Evolutionary conservation across 2,888 invertebrate species (phyloP).

Genomic region (Alitta virens): DNA sequence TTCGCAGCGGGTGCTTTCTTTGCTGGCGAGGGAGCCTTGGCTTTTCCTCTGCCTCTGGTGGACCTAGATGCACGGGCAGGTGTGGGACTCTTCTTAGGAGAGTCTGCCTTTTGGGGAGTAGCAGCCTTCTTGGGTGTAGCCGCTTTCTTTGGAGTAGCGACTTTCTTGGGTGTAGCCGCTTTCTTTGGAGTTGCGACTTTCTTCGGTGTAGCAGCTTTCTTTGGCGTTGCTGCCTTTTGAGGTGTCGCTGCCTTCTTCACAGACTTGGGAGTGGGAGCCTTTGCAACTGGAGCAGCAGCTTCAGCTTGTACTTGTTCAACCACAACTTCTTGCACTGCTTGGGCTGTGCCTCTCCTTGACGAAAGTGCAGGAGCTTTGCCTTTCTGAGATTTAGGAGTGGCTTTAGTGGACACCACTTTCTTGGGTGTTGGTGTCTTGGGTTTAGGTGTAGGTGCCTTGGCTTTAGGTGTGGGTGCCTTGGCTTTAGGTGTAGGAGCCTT

Average conservation of each 20-base stretch:
- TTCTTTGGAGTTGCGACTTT: background rate
- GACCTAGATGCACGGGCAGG: background rate
- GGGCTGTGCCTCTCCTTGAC: background rate
- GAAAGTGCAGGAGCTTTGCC: background rate
- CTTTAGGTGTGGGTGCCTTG: slow-evolving; percentile 16
- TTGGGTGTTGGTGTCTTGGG: slow-evolving; percentile 1
- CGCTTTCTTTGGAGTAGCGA: background rate
- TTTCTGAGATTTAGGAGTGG: background rate
- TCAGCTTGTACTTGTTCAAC: background rate
- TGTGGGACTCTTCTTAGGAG: background rate
- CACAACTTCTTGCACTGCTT: background rate
- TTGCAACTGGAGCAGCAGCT: background rate
- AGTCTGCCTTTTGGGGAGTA: slow-evolving; percentile 3
- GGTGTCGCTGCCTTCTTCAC: slow-evolving; percentile 3
- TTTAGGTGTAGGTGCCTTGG: slow-evolving; percentile 15
- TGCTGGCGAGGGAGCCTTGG: background rate
- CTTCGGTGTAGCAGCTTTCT: slow-evolving; percentile 1
- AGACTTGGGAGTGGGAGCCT: background rate
- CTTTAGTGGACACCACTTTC: background rate
- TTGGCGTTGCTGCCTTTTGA: slow-evolving; percentile 5
- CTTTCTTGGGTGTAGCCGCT: background rate
- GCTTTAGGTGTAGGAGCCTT: slow-evolving; percentile 15
- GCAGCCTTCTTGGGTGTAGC: slow-evolving; percentile 3
- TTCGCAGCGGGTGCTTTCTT: background rate
- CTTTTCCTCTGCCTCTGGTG: background rate